Percentiles rank a stretch among this genome's conserved stretches.
phyloP scores from a whole-genome alignment of 1,140 invertebrate species.

The Scylla paramamosain region DNA sequence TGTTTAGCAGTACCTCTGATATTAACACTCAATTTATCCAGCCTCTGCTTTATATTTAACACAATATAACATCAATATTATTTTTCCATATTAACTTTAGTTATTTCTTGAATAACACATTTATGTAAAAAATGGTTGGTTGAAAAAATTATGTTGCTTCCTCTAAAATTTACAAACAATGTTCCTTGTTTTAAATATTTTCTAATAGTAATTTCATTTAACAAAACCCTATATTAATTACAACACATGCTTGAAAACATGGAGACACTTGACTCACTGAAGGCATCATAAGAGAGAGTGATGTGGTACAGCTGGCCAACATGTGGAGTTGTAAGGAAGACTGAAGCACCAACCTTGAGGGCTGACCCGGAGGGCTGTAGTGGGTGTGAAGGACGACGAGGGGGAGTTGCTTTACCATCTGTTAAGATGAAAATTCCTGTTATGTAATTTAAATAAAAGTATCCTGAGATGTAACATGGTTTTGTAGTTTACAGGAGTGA shows the following conservation, averaged over 20 bases:
- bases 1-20: no score
- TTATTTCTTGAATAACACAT: no score
- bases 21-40: no score
- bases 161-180: no score
- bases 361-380: neutral
- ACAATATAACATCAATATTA: neutral
- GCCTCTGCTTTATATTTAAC: neutral
- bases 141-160: no score
- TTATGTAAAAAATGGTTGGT: no score
- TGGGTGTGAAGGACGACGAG: constrained; percentile 45
- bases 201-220: no score
- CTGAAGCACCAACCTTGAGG: constrained; percentile 60
- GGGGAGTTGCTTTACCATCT: constrained; percentile 14
- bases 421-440: neutral
- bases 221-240: no score
- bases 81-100: neutral
- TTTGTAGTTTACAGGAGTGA: no score
- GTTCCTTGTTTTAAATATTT: no score
- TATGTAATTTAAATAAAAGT: neutral
- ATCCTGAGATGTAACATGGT: no score
- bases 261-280: constrained; percentile 54
- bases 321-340: constrained; percentile 82
- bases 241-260: neutral
- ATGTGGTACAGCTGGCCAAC: constrained; percentile 85
- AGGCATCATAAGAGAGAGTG: constrained; percentile 77